Base-by-base conservation (phyloP, 2,888 invertebrate species). In the Cryptocephalus moraei region DNA sequence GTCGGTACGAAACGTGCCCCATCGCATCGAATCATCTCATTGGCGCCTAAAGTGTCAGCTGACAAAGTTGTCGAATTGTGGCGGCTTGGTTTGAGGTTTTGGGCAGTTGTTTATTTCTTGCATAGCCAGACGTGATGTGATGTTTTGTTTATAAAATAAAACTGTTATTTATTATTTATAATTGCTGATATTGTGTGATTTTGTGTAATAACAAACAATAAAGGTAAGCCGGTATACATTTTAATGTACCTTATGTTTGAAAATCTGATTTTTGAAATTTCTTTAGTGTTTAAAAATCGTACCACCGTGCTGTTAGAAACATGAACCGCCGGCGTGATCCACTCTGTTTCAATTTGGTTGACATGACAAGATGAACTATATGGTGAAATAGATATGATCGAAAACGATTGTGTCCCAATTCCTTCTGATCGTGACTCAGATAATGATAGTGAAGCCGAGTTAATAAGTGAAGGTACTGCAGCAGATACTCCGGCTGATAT, bases 231-330 rank as follows among this genome's bases (percentile, higher is more conserved):
- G 11, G 14, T 41, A 10, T 8, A 41, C 14, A 41, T 41, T 13
- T 41, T 41, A 11, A 41, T 14, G 13, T 13, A 13, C 13, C 41
- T 14, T 10, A 14, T 14, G n/a, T 8, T 41, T 10, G n/a, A 11
- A 41, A 41, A 41, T 31, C 41, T 41, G 41, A 41, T 11, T 41
- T 41, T 11, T 41, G 14, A 11, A 14, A 41, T 41, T 41, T 41
- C n/a, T 41, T 41, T 10, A 41, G 41, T 10, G 41, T 41, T 41
- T 41, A 10, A 41, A 41, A 41, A 14, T 41, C 14, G 12, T 4
- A 41, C 41, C 14, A 41, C 41, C 6, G 41, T 41, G 41, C 41
- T 41, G 41, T 41, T 41, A 41, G 41, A 41, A 41, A 41, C 41
- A 41, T 41, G 41, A 8, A 10, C 41, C 12, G 41, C 41, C 41